Base-by-base conservation (phyloP, 2,113 vertebrate genomes). In the Fukomys damarensis region DNA sequence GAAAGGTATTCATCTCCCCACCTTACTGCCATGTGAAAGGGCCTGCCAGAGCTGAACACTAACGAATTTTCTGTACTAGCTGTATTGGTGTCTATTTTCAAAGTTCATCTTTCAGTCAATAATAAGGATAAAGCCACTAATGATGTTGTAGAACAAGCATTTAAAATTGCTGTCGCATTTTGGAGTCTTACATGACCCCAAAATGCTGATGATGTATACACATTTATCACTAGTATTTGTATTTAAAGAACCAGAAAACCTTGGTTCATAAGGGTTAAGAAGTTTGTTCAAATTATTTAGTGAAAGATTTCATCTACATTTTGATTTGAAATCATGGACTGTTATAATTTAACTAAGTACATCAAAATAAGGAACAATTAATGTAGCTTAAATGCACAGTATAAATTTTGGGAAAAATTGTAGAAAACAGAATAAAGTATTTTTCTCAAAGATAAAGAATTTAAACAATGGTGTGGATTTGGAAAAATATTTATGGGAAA, bases 401-500 rank as follows among this genome's bases (percentile, higher is more conserved):
- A 63, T 49, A 66, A 63, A 85, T 81, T 94, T 93, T 76, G 58
- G 17, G 85, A 46, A 92, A 92, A 83, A 66, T n/a, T 56, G 0
- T 91, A 81, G 63, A 28, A 20, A 79, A 70, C 22, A 92, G 41
- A 65, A 41, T 61, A 1, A 2, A n/a, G 3, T 54, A 1, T 76
- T 49, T 49, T 63, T 77, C 74, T 56, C 80, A 54, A 92, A 96
- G 96, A 82, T 70, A 83, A 59, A 2, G 56, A 74, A 85, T 81
- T 86, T 81, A 38, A 89, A 82, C 65, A 87, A 38, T 7, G 30
- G 77, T 16, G 35, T 43, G 14, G 3, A 66, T 85, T 94, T 94
- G 41, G 35, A 84, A 87, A 74, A 93, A 24, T 93, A 89, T 82
- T 91, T 93, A 61, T 72, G 43, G 56, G 66, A 93, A 79, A 12